Evolutionary conservation across 2,888 invertebrate species (phyloP).

Genomic region (Altica lythri): DNA sequence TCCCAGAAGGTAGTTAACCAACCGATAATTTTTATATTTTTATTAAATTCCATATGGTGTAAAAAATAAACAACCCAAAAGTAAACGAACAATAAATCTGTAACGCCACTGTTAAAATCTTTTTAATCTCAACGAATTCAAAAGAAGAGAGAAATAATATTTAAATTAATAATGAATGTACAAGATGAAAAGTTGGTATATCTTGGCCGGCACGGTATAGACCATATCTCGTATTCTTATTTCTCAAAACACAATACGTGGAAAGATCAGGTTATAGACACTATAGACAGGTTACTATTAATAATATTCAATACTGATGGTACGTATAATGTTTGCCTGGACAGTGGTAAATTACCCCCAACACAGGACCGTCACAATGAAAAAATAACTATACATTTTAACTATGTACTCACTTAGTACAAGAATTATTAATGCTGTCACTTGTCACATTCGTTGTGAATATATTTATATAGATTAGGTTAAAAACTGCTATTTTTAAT

Average conservation of each 20-base stretch:
- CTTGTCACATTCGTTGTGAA: too few species aligned
- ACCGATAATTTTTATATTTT: too few species aligned
- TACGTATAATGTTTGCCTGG: constrained; percentile 37
- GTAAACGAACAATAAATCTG: too few species aligned
- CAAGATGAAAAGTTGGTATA: constrained; percentile 33
- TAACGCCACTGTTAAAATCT: constrained; percentile 31
- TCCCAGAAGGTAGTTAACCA: too few species aligned
- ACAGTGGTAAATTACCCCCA: constrained; percentile 38
- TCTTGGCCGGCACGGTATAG: constrained; percentile 20
- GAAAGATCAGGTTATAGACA: constrained; percentile 35
- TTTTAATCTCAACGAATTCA: constrained; percentile 27
- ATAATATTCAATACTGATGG: constrained; percentile 42
- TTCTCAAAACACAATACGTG: constrained; percentile 38
- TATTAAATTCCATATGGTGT: too few species aligned
- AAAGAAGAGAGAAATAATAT: constrained; percentile 36
- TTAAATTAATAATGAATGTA: constrained; percentile 37
- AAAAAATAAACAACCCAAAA: too few species aligned
- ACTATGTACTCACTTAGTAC: too few species aligned
- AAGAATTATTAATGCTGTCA: too few species aligned
- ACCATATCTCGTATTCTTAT: constrained; percentile 36
- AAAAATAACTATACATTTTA: too few species aligned
- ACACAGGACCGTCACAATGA: not conserved
- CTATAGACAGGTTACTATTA: constrained; percentile 44
- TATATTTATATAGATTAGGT: too few species aligned
- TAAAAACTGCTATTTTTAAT: too few species aligned